Conservation (phyloP, 2,113 vertebrate species). For the Herpetotheres cachinnans region DNA sequence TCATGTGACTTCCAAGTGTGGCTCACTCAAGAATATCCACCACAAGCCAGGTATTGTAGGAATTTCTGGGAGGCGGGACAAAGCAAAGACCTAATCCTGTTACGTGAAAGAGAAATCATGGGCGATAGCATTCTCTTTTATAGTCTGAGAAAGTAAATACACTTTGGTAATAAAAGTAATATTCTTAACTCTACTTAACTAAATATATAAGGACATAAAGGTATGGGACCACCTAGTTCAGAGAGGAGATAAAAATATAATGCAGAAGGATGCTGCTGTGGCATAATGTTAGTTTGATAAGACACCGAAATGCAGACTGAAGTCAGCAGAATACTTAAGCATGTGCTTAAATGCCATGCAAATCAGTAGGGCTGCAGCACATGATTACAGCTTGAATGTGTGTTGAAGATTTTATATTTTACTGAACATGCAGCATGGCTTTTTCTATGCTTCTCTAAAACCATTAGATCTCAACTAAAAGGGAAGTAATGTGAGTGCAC, state of each 20-base stretch:
- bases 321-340: not conserved
- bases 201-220: not conserved
- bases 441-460: not conserved
- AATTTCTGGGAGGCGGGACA: not conserved
- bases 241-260: not conserved
- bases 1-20: constrained; percentile 92
- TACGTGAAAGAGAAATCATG: not conserved
- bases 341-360: not conserved
- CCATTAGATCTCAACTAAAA: not conserved
- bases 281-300: not conserved
- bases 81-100: not conserved
- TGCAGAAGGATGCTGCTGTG: not conserved
- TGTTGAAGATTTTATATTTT: not conserved
- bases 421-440: not conserved
- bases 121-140: not conserved
- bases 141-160: not conserved
- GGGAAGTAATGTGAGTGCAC: not conserved
- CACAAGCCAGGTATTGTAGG: constrained; percentile 88
- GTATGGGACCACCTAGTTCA: not conserved
- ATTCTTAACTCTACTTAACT: not conserved
- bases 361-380: not conserved
- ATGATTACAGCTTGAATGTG: not conserved
- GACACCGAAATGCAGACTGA: not conserved
- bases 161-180: not conserved
- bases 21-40: constrained; percentile 91